Conservation (phyloP, 2,113 vertebrate genomes). For the Callopanchax toddi region DNA sequence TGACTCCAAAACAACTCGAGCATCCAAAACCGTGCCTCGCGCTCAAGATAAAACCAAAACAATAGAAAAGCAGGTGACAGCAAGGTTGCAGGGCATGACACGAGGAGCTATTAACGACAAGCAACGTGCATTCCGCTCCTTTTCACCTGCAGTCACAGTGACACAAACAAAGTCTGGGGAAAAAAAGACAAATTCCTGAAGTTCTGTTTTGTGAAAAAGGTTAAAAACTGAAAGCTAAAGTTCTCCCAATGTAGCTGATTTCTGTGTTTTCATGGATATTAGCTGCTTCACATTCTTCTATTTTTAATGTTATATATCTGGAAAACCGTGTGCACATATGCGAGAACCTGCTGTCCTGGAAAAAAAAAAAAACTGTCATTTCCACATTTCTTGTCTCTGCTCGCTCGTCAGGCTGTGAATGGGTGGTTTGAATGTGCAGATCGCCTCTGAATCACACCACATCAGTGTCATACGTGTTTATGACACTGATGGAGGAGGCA, state of each 20-base stretch:
- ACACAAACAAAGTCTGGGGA: background rate
- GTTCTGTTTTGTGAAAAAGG: constrained; percentile 1
- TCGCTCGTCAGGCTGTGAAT: constrained; percentile 70
- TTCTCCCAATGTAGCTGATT: background rate
- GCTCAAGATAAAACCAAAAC: constrained; percentile 2
- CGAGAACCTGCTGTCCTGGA: background rate
- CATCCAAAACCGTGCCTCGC: constrained; percentile 1
- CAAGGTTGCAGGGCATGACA: constrained; percentile 4
- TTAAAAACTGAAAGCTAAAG: background rate
- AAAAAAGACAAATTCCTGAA: background rate
- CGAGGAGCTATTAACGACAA: constrained; percentile 1
- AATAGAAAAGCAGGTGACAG: constrained; percentile 15
- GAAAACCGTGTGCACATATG: background rate
- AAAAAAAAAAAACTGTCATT: constrained; percentile 54
- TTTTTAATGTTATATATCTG: constrained; percentile 2
- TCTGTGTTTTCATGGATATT: background rate
- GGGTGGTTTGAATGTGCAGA: constrained; percentile 67
- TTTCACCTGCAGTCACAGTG: background rate
- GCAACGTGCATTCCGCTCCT: background rate
- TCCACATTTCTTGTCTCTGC: constrained; percentile 41
- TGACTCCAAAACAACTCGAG: constrained; percentile 2
- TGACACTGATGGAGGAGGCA: constrained; percentile 62
- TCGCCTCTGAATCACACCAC: constrained; percentile 64
- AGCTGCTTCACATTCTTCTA: background rate
- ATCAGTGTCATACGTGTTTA: constrained; percentile 71